A percentile compares a stretch with the other conserved stretches of the same genome.
Evolutionary conservation across 2,113 vertebrate genomes (phyloP).

Genomic region (Ceyx melanurus): DNA sequence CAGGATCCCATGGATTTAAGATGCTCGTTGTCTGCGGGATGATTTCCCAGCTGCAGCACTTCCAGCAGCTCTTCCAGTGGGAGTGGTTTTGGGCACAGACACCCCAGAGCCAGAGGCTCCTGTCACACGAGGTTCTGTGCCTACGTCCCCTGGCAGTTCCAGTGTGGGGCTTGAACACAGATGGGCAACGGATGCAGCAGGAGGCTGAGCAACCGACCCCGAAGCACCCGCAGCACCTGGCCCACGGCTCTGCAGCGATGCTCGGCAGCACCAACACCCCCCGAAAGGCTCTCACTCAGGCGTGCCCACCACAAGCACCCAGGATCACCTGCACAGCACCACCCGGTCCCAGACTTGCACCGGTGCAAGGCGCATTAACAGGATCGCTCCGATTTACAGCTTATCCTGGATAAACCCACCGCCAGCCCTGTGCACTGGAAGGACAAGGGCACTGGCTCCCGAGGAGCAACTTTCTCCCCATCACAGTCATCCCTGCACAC

Average conservation of each 20-base stretch:
- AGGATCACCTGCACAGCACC: neutral
- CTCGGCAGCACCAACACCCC: neutral
- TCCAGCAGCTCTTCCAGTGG: neutral
- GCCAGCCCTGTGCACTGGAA: neutral
- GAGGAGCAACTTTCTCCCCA: neutral
- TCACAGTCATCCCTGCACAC: fast-evolving
- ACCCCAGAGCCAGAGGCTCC: fast-evolving
- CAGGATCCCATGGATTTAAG: neutral
- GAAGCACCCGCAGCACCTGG: fast-evolving
- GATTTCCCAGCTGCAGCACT: neutral
- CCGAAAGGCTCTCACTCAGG: fast-evolving
- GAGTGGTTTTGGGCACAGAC: fast-evolving
- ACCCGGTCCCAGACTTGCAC: neutral
- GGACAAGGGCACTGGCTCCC: neutral
- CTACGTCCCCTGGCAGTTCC: neutral
- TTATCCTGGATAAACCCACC: neutral
- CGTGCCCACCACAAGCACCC: fast-evolving
- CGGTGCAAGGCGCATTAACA: neutral
- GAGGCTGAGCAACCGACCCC: neutral
- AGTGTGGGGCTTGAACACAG: fast-evolving
- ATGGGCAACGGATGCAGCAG: fast-evolving
- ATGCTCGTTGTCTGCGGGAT: fast-evolving
- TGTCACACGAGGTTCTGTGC: fast-evolving
- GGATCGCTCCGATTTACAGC: neutral
- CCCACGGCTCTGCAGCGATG: fast-evolving